These are phyloP conservation scores for Liasis olivaceus DNA, from an alignment of 2,797 vertebrate species.

Conservation along the genomic window DNA sequence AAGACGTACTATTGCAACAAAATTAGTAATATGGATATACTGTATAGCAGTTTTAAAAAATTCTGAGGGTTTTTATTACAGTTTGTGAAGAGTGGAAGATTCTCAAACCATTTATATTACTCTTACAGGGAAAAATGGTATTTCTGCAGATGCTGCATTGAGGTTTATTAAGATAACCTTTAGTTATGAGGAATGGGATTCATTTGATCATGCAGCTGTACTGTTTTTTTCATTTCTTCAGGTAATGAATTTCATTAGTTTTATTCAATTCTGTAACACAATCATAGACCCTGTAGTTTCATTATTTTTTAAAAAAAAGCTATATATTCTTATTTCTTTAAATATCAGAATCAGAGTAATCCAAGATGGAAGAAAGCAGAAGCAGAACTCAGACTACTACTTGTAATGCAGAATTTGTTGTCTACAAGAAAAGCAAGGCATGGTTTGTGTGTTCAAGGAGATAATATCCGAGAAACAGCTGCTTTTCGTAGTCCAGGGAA, in stretches of 20 bases:
- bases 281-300: neutral
- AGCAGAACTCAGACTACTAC: slow-evolving; percentile 83
- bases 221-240: slow-evolving; percentile 79
- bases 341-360: slow-evolving; percentile 75
- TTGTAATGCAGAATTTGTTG: slow-evolving; percentile 75
- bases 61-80: neutral
- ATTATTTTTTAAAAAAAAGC: neutral
- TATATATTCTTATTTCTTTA: neutral
- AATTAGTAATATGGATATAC: neutral
- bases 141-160: slow-evolving; percentile 82
- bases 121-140: slow-evolving; percentile 76
- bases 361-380: slow-evolving; percentile 77
- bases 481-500: slow-evolving; percentile 31
- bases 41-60: slow-evolving; percentile 3
- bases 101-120: slow-evolving; percentile 37
- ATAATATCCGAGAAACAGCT: slow-evolving; percentile 26
- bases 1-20: neutral
- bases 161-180: slow-evolving; percentile 89
- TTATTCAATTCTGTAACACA: neutral
- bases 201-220: slow-evolving; percentile 77
- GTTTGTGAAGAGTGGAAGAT: neutral
- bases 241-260: slow-evolving; percentile 71
- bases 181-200: slow-evolving; percentile 84
- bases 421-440: slow-evolving; percentile 68
- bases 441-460: slow-evolving; percentile 38